A percentile compares a stretch with the other conserved stretches of the same genome.
Conservation (phyloP, 2,113 vertebrate genomes). For the Ameiurus melas region DNA sequence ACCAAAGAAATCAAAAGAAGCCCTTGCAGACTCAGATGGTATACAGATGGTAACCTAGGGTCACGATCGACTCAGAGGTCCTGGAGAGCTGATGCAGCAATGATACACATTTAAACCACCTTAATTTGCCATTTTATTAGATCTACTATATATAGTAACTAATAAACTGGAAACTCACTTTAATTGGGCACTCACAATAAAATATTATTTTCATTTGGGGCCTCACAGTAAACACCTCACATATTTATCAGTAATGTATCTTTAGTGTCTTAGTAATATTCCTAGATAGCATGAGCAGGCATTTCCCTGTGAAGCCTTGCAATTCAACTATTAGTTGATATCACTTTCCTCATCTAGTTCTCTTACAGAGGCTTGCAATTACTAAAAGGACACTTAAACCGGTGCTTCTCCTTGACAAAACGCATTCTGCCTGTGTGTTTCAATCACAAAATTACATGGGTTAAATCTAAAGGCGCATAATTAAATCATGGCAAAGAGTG, state of each 20-base stretch:
- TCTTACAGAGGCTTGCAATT: slow-evolving; percentile 4
- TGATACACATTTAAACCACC: neutral
- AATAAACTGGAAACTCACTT: slow-evolving; percentile 4
- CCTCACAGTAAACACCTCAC: neutral
- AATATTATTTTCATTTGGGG: neutral
- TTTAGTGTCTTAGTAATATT: neutral
- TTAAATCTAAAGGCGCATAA: slow-evolving; percentile 23
- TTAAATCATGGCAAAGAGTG: slow-evolving; percentile 17
- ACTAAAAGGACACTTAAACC: slow-evolving; percentile 15
- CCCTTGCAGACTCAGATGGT: neutral
- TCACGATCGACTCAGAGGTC: neutral
- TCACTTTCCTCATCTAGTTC: slow-evolving; percentile 5
- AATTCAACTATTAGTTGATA: slow-evolving; percentile 5
- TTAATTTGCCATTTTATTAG: neutral
- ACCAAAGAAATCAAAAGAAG: neutral
- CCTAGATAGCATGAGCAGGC: neutral
- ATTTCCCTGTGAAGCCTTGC: slow-evolving; percentile 12
- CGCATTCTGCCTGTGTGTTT: neutral
- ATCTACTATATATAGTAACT: neutral
- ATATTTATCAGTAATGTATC: neutral
- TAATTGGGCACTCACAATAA: neutral
- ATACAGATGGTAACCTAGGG: neutral
- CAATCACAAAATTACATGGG: slow-evolving; percentile 22
- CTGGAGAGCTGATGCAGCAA: neutral
- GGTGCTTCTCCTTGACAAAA: slow-evolving; percentile 3